Evolutionary conservation across 2,797 vertebrate species (phyloP).

Genomic region (Carapus acus): DNA sequence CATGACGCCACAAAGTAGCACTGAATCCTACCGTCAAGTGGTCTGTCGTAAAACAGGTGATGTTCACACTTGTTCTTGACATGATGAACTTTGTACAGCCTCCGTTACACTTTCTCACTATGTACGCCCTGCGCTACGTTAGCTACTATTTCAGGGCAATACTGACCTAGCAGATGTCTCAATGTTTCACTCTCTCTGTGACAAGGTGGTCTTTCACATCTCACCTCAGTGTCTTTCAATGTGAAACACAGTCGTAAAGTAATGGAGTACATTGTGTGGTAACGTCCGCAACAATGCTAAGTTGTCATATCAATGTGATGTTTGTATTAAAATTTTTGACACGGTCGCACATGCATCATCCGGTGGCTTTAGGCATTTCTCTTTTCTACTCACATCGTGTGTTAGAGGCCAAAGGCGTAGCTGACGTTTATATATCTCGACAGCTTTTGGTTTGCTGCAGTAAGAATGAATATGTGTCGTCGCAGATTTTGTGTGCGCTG

Average conservation of each 20-base stretch:
- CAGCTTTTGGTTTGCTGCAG: conserved; percentile 1
- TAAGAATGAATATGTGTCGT: neutral
- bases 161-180: too few species aligned
- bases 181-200: too few species aligned
- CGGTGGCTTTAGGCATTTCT: neutral
- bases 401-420: neutral
- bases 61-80: too few species aligned
- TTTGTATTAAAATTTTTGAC: neutral
- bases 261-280: too few species aligned
- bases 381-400: neutral
- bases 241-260: too few species aligned
- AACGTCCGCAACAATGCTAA: conserved; percentile 9
- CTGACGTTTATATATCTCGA: conserved; percentile 1
- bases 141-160: too few species aligned
- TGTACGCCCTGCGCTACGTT: too few species aligned
- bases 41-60: neutral
- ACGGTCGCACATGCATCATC: too few species aligned
- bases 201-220: too few species aligned
- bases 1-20: conserved; percentile 18
- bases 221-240: too few species aligned
- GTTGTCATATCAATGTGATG: conserved; percentile 2
- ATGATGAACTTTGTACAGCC: too few species aligned
- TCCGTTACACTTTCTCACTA: too few species aligned
- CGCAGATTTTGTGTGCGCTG: conserved; percentile 7
- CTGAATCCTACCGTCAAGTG: neutral